phyloP scores from a whole-genome alignment of 1,140 invertebrate species.

The Caenorhabditis briggsae region DNA sequence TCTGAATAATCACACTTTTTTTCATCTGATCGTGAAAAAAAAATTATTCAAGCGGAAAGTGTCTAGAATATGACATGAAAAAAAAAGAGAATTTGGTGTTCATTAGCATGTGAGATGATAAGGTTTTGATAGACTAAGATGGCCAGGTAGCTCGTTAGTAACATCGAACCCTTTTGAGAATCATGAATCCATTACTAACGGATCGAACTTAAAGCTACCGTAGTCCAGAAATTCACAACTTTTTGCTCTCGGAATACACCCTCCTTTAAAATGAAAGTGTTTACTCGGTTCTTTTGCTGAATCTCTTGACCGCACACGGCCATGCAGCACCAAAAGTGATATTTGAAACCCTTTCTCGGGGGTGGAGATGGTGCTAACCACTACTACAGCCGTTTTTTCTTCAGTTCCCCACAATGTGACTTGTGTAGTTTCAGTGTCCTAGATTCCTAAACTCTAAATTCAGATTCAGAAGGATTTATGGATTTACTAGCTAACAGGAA shows the following conservation, averaged over 20 bases:
- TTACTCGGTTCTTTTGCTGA: neutral
- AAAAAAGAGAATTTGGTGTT: neutral
- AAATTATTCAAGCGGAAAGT: neutral
- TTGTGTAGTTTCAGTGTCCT: neutral
- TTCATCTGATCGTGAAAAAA: no score
- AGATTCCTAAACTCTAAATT: neutral
- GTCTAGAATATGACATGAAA: neutral
- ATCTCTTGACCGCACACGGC: constrained; percentile 1
- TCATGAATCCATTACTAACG: neutral
- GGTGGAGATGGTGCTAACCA: constrained; percentile 8
- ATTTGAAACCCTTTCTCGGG: neutral
- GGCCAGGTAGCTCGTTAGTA: neutral
- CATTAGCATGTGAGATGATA: neutral
- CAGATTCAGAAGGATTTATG: neutral
- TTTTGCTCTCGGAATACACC: no score
- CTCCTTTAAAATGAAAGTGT: neutral
- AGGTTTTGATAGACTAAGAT: neutral
- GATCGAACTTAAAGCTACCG: no score
- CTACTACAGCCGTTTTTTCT: neutral
- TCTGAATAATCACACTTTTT: constrained; percentile 7
- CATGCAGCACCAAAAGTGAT: constrained; percentile 28
- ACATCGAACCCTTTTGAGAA: neutral
- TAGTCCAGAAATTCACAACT: no score
- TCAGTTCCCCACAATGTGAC: neutral
- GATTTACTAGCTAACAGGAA: constrained; percentile 10